phyloP scores from a whole-genome alignment of 2,113 vertebrate genomes.

The Podiceps cristatus region DNA sequence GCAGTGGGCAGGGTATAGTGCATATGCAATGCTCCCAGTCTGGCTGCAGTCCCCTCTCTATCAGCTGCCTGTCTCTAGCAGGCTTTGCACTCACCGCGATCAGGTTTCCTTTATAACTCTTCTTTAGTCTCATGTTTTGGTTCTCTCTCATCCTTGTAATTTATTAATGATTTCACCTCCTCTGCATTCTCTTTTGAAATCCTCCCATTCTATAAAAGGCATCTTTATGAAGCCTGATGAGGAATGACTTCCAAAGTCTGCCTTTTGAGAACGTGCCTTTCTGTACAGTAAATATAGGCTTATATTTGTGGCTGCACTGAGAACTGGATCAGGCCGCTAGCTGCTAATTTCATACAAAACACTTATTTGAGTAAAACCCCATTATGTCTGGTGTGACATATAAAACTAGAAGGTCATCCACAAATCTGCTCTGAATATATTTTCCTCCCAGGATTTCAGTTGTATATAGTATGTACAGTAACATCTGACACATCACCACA shows the following conservation, averaged over 20 bases:
- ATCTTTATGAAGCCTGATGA: background rate
- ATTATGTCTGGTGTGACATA: background rate
- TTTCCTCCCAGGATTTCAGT: background rate
- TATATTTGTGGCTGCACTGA: background rate
- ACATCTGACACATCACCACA: background rate
- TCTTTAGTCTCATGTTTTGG: constrained; percentile 46
- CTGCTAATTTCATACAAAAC: constrained; percentile 5
- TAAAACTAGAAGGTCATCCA: constrained; percentile 18
- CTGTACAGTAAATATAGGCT: background rate
- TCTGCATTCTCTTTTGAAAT: constrained; percentile 55
- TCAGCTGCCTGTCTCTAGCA: constrained; percentile 60
- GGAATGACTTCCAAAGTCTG: background rate
- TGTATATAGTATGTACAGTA: background rate
- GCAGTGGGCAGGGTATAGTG: background rate
- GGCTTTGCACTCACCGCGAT: constrained; percentile 40
- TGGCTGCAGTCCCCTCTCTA: constrained; percentile 69
- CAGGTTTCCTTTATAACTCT: constrained; percentile 72
- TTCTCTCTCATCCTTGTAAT: constrained; percentile 59
- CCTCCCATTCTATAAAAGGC: background rate
- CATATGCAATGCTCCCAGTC: background rate
- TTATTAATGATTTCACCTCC: constrained; percentile 71
- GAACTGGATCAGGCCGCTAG: background rate
- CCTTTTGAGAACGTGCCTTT: background rate
- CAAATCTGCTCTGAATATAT: constrained; percentile 17
- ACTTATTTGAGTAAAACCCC: constrained; percentile 17